Conservation (phyloP, 2,888 invertebrate species). For the Nemapogon koenigi region DNA sequence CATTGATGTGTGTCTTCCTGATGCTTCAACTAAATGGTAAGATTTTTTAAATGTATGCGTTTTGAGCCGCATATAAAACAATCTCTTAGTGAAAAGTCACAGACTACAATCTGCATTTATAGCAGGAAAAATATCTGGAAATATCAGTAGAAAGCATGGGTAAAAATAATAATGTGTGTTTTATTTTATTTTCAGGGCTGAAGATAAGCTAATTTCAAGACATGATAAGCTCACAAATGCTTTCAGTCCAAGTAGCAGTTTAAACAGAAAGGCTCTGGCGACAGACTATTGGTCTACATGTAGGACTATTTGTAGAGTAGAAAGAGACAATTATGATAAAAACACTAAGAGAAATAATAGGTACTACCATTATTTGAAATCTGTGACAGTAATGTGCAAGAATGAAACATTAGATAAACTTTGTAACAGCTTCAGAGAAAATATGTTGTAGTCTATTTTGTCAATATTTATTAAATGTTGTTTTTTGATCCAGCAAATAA, state of each 20-base stretch:
- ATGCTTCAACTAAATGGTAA: too few species aligned
- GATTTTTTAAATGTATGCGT: too few species aligned
- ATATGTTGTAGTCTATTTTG: too few species aligned
- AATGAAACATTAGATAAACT: constrained; percentile 55
- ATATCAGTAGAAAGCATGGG: too few species aligned
- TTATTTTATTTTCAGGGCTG: constrained; percentile 46
- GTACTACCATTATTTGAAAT: constrained; percentile 80
- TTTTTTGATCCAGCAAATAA: too few species aligned
- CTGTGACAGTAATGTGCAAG: constrained; percentile 55
- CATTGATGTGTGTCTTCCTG: constrained; percentile 5
- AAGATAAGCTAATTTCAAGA: constrained; percentile 36
- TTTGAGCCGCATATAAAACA: too few species aligned
- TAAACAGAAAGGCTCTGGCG: constrained; percentile 62
- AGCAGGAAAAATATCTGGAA: too few species aligned
- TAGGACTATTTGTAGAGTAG: constrained; percentile 73
- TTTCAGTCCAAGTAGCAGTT: constrained; percentile 44
- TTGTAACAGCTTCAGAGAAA: constrained; percentile 44
- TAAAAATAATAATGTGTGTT: neutral
- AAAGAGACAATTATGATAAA: constrained; percentile 63
- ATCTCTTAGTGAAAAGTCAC: too few species aligned
- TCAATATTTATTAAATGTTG: too few species aligned
- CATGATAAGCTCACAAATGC: constrained; percentile 49
- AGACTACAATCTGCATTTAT: too few species aligned
- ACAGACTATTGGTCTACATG: constrained; percentile 75
- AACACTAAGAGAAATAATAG: constrained; percentile 74